Base-by-base conservation (phyloP, 2,888 invertebrate genomes). In the Luperina nickerlii region DNA sequence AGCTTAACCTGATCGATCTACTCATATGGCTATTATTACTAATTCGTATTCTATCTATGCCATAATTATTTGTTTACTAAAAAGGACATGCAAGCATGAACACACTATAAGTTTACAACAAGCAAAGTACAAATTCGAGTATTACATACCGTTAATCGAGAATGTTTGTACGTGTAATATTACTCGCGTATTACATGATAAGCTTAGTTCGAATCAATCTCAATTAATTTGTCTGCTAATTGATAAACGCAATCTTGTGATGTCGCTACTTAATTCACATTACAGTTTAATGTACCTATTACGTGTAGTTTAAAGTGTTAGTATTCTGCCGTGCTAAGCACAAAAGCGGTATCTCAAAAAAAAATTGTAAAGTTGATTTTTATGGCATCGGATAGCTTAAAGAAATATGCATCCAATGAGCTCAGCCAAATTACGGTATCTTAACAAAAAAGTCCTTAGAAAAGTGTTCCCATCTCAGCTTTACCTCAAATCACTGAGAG, bases 141-240 rank as follows among this genome's bases (percentile, higher is more conserved):
- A 77, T 18, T 2, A 77, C 38, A 8, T 18, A 42, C 7, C 4
- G 27, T 27, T 60, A 78, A 79, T 66, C 42, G 7, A 75, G 27
- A 69, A 48, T 38, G 24, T 24, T 15, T 68, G 38, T 76, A 70
- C 42, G 15, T 24, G 62, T 66, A 7, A 74, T 32, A 74, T 60
- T 66, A 70, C 79, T 27, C 27, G 27, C 42, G 67, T 42, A 51
- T 60, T 27, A 68, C 65, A 68, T 51, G 67, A 48, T 57, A 74
- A 54, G 57, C 73, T 70, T 78, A 67, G 66, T 69, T 57, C 51
- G 73, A 77, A 84, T 84, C 82, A 75, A 81, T 88, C 88, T 81
- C 62, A 79, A 88, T 88, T 88, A 88, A 79, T 82, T 74, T 68
- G 24, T 18, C 38, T 62, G 45, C 65, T 88, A 88, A 88, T 85